These are phyloP conservation scores for Dorcus parallelipipedus DNA, from an alignment of 2,888 invertebrate species.

Conservation along the genomic window DNA sequence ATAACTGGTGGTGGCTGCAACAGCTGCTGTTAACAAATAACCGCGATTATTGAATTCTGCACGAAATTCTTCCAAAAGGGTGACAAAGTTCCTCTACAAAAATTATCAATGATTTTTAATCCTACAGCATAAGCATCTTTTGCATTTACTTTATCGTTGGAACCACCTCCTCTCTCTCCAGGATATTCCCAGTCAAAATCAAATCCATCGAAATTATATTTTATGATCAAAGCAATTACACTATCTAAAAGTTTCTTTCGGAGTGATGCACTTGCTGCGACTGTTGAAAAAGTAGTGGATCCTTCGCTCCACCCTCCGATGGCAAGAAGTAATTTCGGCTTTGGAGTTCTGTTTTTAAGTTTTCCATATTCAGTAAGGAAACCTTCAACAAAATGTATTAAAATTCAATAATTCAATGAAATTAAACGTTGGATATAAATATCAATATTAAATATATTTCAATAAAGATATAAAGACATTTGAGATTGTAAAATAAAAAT, in stretches of 20 bases:
- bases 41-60: conserved; percentile 53
- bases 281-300: too few relatives aligned
- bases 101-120: too few relatives aligned
- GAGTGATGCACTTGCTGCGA: conserved; percentile 32
- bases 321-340: conserved; percentile 37
- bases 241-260: conserved; percentile 58
- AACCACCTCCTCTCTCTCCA: conserved; percentile 50
- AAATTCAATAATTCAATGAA: too few relatives aligned
- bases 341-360: neutral
- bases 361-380: too few relatives aligned
- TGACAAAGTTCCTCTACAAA: conserved; percentile 40
- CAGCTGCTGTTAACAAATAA: conserved; percentile 58
- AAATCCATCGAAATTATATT: conserved; percentile 64
- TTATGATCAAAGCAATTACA: conserved; percentile 52
- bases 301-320: conserved; percentile 59
- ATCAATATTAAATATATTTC: too few relatives aligned
- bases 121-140: too few relatives aligned
- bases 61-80: conserved; percentile 54
- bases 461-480: too few relatives aligned
- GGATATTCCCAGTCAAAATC: conserved; percentile 75
- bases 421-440: too few relatives aligned
- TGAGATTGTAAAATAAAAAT: too few relatives aligned
- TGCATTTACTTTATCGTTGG: conserved; percentile 31
- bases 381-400: too few relatives aligned
- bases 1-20: conserved; percentile 49